Percentiles rank a stretch among this genome's conserved stretches.
Conservation (phyloP, 2,888 invertebrate genomes). For the Cordylochernes scorpioides region DNA sequence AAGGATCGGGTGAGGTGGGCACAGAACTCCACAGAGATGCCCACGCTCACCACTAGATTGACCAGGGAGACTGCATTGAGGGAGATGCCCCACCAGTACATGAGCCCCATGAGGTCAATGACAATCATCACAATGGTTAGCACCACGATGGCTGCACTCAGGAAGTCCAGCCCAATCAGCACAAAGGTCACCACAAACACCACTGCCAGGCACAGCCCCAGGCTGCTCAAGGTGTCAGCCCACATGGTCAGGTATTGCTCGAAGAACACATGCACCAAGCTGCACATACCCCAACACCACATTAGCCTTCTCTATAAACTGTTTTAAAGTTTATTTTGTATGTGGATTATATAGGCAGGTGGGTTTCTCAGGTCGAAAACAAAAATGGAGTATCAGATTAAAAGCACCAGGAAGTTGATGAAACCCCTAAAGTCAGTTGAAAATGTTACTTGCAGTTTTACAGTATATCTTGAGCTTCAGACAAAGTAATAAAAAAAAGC, state of each 20-base stretch:
- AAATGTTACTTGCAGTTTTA: too few species aligned
- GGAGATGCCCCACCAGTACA: conserved; percentile 27
- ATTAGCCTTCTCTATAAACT: background rate
- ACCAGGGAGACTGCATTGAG: conserved; percentile 30
- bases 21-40: conserved; percentile 94
- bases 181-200: conserved; percentile 24
- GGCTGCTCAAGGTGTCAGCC: conserved; percentile 22
- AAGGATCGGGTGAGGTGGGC: conserved; percentile 87
- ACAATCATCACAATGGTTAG: conserved; percentile 25
- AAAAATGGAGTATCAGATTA: too few species aligned
- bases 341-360: too few species aligned
- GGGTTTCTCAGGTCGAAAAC: too few species aligned
- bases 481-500: too few species aligned
- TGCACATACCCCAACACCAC: conserved; percentile 17
- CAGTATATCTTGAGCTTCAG: too few species aligned
- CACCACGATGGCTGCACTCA: conserved; percentile 23
- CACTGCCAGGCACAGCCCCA: conserved; percentile 23
- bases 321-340: too few species aligned
- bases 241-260: conserved; percentile 29
- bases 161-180: conserved; percentile 26
- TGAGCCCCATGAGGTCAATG: conserved; percentile 26
- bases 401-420: too few species aligned
- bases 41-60: conserved; percentile 45
- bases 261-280: conserved; percentile 29
- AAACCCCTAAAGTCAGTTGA: too few species aligned